Evolutionary conservation across 2,888 invertebrate species (phyloP).

Genomic region (Dusona sp.): DNA sequence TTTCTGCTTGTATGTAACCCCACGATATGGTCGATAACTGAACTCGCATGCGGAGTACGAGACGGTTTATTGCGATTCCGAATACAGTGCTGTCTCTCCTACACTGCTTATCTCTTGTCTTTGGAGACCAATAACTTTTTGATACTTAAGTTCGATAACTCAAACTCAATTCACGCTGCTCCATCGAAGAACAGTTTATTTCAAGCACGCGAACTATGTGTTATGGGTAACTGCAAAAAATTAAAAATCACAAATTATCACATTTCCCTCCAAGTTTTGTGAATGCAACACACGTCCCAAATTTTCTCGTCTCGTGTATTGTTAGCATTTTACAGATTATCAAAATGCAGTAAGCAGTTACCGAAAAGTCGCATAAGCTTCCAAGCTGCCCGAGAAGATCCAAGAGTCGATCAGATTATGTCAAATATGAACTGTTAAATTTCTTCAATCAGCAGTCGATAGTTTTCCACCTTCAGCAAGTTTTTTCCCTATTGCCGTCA

Average conservation of each 20-base stretch:
- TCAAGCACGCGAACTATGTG: neutral
- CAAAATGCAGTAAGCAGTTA: neutral
- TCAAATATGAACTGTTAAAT: neutral
- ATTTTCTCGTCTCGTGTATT: neutral
- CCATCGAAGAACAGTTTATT: neutral
- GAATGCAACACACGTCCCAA: too few relatives aligned
- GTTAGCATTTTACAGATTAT: neutral
- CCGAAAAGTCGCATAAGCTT: neutral
- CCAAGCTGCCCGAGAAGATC: neutral
- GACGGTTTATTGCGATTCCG: slow-evolving; percentile 23
- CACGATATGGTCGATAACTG: slow-evolving; percentile 78
- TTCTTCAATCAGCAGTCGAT: neutral
- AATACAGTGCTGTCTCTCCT: neutral
- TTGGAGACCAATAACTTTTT: neutral
- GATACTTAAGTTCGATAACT: neutral
- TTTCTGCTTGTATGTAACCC: slow-evolving; percentile 44
- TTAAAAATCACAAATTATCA: neutral
- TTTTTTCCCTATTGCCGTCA: slow-evolving; percentile 66
- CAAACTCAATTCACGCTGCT: neutral
- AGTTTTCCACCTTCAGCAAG: slow-evolving; percentile 17
- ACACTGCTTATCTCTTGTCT: neutral
- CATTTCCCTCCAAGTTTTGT: neutral
- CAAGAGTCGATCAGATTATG: neutral
- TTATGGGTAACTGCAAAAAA: neutral
- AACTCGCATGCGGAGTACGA: slow-evolving; percentile 71